A percentile compares a stretch with the other conserved stretches of the same genome.
Evolutionary conservation across 2,888 invertebrate genomes (phyloP).

Genomic region (Napeogenes inachia): DNA sequence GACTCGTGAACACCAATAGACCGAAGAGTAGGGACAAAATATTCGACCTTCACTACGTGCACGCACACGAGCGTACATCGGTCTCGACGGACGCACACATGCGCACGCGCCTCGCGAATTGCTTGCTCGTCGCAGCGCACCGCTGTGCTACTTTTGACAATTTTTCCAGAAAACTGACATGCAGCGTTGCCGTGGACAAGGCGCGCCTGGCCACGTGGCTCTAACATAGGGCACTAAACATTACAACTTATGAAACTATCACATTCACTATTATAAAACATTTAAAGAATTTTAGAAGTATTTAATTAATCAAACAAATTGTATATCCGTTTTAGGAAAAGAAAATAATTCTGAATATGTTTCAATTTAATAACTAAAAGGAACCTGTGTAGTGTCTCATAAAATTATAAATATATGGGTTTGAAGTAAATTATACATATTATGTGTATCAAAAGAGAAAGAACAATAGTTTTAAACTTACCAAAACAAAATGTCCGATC

Average conservation of each 20-base stretch:
- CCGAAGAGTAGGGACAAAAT: slow-evolving; percentile 75
- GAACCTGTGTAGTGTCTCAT: too few species aligned
- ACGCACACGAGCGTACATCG: slow-evolving; percentile 60
- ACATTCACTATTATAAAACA: neutral
- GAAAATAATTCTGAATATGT: too few species aligned
- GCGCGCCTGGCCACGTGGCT: slow-evolving; percentile 59
- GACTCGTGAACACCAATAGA: slow-evolving; percentile 76
- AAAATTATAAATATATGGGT: too few species aligned
- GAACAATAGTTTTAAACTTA: too few species aligned
- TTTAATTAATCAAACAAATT: neutral
- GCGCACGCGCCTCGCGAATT: slow-evolving; percentile 46
- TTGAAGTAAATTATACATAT: too few species aligned
- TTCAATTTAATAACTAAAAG: too few species aligned
- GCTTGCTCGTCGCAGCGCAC: slow-evolving; percentile 43
- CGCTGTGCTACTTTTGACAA: slow-evolving; percentile 73
- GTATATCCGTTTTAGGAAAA: neutral
- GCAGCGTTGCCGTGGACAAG: slow-evolving; percentile 61
- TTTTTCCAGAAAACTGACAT: slow-evolving; percentile 76
- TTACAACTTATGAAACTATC: neutral
- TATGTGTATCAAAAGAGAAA: too few species aligned
- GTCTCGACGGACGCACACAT: slow-evolving; percentile 57
- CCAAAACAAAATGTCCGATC: too few species aligned
- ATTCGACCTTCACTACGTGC: slow-evolving; percentile 76
- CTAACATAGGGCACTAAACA: slow-evolving; percentile 37
- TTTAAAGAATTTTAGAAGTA: neutral